Conservation (phyloP, 2,888 invertebrate genomes). For the Drosophila diplacantha region DNA sequence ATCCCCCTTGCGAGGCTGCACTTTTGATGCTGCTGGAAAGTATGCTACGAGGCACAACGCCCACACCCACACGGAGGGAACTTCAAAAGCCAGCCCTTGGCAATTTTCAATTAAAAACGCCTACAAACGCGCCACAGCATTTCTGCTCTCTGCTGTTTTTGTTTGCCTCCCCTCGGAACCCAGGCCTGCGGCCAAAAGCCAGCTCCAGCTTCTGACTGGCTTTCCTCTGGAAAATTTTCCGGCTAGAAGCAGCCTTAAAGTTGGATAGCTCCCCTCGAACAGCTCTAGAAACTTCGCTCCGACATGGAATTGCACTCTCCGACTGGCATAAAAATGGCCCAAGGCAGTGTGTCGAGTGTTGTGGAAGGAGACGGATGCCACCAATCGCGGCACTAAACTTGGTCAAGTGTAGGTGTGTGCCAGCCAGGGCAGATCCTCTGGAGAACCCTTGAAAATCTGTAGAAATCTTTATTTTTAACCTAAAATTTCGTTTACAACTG, state of each 20-base stretch:
- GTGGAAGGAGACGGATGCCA: neutral
- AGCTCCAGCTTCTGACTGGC: neutral
- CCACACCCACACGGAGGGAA: slow-evolving; percentile 26
- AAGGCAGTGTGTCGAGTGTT: slow-evolving; percentile 59
- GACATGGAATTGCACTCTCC: slow-evolving; percentile 66
- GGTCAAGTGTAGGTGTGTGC: slow-evolving; percentile 15
- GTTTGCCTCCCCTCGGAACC: slow-evolving; percentile 11
- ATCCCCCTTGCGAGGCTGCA: slow-evolving; percentile 33
- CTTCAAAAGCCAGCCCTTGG: slow-evolving; percentile 67
- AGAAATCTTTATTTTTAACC: neutral
- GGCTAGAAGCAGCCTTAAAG: slow-evolving; percentile 46
- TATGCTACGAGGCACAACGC: slow-evolving; percentile 31
- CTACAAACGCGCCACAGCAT: slow-evolving; percentile 41
- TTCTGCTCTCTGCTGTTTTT: slow-evolving; percentile 13
- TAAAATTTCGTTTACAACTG: neutral
- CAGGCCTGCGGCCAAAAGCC: slow-evolving; percentile 7
- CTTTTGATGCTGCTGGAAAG: slow-evolving; percentile 41
- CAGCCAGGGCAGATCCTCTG: neutral
- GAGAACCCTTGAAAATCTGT: neutral
- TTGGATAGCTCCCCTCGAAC: slow-evolving; percentile 26
- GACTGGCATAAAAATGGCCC: slow-evolving; percentile 40
- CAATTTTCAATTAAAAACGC: slow-evolving; percentile 70
- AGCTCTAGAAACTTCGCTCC: slow-evolving; percentile 33
- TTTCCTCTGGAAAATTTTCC: neutral
- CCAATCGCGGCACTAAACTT: slow-evolving; percentile 9